Evolutionary conservation across 2,888 invertebrate genomes (phyloP), one percentile per base, ranked within the genome.

Genomic region (Watsonalla binaria): DNA sequence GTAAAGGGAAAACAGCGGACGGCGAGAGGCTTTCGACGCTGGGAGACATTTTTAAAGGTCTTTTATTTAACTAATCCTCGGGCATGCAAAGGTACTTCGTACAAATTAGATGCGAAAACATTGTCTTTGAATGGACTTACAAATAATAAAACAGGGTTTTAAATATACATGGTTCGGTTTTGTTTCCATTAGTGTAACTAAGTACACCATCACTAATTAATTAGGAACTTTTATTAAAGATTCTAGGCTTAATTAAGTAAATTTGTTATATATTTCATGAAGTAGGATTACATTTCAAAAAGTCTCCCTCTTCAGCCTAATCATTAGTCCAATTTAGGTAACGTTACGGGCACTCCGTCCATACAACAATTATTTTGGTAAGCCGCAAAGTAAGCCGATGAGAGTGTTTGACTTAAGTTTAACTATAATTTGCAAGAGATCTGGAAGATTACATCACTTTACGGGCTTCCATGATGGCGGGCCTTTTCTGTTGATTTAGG

Each of bases 381-480:
- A 47, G 57, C 68, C 70, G 61, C 70, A 66, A 65, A 65, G 67
- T 70, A 71, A 72, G 69, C 75, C 65, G 65, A 68, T 68, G 70
- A 74, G 64, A 62, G 74, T 83, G 82, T 84, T 82, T 84, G 74
- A 76, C 72, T 79, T 72, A 82, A 85, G 82, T 86, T 83, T 77
- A 82, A 84, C 81, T 82, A 80, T 80, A 86, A 85, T 86, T 87
- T 82, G 80, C 74, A 69, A 77, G 80, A 83, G 82, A 85, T 87
- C 83, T 82, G 66, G 69, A 80, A 87, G 87, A 87, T 88, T 85
- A 88, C 80, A 74, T 78, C 82, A 82, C 82, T 80, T 78, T 74
- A 70, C 42, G 72, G 73, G 77, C 70, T 73, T 69, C 74, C 72
- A 72, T 74, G 72, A 78, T 72, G 72, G 74, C 70, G 74, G 76